These are phyloP conservation scores for Eretmochelys imbricata DNA, from an alignment of 2,113 vertebrate genomes.

Conservation along the genomic window DNA sequence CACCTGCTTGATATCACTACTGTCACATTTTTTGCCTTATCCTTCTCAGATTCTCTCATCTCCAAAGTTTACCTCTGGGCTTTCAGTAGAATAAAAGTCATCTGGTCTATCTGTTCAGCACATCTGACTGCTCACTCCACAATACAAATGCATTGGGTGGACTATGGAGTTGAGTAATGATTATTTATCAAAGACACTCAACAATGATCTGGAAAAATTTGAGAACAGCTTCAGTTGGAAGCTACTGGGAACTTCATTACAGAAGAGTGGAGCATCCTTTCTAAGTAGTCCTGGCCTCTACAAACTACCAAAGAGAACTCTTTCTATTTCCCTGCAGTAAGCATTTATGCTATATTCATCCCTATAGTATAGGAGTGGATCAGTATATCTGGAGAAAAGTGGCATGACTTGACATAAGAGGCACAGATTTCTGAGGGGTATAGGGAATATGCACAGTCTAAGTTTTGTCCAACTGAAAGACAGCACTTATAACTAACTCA, in stretches of 20 bases:
- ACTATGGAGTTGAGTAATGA: not conserved
- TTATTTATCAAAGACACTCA: conserved; percentile 26
- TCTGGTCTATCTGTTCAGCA: not conserved
- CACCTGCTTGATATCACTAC: not conserved
- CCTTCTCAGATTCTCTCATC: not conserved
- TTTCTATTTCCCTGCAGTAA: not conserved
- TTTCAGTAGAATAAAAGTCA: not conserved
- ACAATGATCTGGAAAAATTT: not conserved
- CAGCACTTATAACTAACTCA: not conserved
- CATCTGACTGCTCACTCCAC: not conserved
- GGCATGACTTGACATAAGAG: not conserved
- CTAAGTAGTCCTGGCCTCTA: not conserved
- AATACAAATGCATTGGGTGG: not conserved
- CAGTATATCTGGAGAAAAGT: not conserved
- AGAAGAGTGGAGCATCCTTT: not conserved
- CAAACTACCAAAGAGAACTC: not conserved
- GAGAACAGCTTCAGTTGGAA: not conserved
- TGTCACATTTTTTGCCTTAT: not conserved
- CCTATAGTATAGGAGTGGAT: not conserved
- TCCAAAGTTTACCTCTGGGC: not conserved
- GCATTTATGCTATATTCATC: not conserved
- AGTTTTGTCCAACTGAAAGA: not conserved
- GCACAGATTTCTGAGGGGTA: not conserved
- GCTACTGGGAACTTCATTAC: not conserved
- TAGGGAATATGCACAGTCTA: not conserved